phyloP scores from a whole-genome alignment of 2,113 vertebrate species.

The Tor tambroides region DNA sequence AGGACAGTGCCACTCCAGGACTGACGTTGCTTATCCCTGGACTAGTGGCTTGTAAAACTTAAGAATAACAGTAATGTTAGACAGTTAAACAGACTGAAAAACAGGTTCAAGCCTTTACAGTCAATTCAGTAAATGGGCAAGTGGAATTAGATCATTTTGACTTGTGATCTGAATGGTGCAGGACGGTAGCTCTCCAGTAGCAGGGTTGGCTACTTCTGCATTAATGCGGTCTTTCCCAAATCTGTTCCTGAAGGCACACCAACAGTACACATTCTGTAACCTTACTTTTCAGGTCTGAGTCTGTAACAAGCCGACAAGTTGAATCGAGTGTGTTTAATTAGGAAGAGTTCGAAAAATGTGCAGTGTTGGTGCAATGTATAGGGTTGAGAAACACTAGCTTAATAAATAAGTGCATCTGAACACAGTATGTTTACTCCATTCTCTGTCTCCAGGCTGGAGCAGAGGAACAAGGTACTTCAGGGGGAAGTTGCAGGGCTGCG shows the following conservation, averaged over 20 bases:
- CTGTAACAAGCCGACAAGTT: neutral
- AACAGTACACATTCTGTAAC: neutral
- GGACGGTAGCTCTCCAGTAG: neutral
- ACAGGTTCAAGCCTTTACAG: neutral
- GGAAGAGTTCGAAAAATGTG: neutral
- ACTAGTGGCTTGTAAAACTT: too few species aligned
- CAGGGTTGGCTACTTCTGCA: neutral
- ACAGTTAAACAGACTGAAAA: too few species aligned
- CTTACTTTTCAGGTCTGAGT: neutral
- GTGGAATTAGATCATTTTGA: neutral
- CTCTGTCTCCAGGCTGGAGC: constrained; percentile 75
- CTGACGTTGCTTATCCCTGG: too few species aligned
- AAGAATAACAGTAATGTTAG: too few species aligned
- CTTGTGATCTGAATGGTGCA: neutral
- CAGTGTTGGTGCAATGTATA: neutral
- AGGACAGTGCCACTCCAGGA: too few species aligned
- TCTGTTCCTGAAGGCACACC: neutral
- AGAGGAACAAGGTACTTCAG: constrained; percentile 76
- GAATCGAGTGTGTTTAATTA: neutral
- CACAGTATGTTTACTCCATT: neutral
- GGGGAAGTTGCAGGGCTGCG: constrained; percentile 69
- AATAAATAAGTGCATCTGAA: neutral
- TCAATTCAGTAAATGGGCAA: too few species aligned
- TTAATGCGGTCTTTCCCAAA: neutral
- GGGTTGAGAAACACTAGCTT: neutral